Evolutionary conservation across 2,797 vertebrate species (phyloP), one percentile per base, ranked within the genome.

Genomic region (Tachyglossus aculeatus): DNA sequence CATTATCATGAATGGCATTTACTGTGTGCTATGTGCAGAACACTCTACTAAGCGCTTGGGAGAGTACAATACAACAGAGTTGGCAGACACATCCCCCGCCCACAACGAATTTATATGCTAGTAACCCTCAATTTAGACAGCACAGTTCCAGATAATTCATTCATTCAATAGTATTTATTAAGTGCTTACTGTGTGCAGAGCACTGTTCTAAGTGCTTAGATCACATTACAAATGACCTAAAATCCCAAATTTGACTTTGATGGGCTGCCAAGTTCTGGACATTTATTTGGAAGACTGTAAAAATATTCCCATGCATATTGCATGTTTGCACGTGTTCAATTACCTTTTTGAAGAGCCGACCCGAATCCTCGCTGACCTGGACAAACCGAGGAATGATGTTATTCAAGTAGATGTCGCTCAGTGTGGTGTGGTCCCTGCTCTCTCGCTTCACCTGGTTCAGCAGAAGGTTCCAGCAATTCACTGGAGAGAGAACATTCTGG

Each of bases 381-480:
- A 96, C 96, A 2, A 99, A 98, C 73, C 98, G 96, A 0, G 97
- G 97, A 80, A 99, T 99, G 92, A 99, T 96, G 88, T 99, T 99
- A 92, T 98, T 99, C 94, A 99, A 94, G 95, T 99, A 99, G 92
- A 99, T 98, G 88, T 99, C 98, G n/a, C 97, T 98, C 77, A 99
- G 91, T 3, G 98, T 98, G 83, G 97, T 97, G 14, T 97, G 98
- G 82, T 99, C 96, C 27, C 97, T 94, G 93, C 98, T 99, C 90
- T 99, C 98, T 77, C 97, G 91, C 90, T 98, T 98, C 89, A 98
- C 96, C 81, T 99, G 98, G 25, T 96, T 95, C 80, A 99, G 93
- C 84, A 99, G 88, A 79, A 99, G 94, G 80, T 99, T 98, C 98
- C 98, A 99, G 92, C 97, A 99, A 82, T 96, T 99, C 78, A 98